A percentile compares a stretch with the other conserved stretches of the same genome.
phyloP scores from a whole-genome alignment of 1,140 invertebrate species.

The Vanessa atalanta region DNA sequence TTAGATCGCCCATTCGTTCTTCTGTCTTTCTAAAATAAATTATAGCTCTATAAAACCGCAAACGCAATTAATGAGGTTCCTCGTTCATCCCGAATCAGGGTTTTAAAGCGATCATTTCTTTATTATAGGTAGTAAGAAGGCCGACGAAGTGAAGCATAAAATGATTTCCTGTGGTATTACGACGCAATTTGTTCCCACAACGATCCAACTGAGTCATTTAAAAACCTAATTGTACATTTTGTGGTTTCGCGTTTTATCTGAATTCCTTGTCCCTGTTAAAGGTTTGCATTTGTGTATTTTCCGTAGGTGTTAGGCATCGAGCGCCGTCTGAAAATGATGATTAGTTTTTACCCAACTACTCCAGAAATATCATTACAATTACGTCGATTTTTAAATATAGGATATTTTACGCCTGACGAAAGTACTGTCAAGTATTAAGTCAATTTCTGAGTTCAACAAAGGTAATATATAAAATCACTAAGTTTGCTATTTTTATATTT shows the following conservation, averaged over 20 bases:
- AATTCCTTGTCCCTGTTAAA: not conserved
- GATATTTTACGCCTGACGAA: too few species aligned
- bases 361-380: too few species aligned
- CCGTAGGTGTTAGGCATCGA: too few species aligned
- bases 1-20: too few species aligned
- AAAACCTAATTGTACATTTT: conserved; percentile 54
- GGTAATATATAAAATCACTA: too few species aligned
- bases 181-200: conserved; percentile 37
- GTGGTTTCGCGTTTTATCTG: conserved; percentile 43
- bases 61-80: not conserved
- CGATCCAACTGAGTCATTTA: conserved; percentile 34
- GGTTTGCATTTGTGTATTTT: not conserved
- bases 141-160: conserved; percentile 54
- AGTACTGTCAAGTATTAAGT: too few species aligned
- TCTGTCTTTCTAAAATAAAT: too few species aligned
- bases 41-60: not conserved
- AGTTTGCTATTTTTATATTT: too few species aligned
- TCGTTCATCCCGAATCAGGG: not conserved
- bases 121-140: conserved; percentile 14
- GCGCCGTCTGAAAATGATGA: too few species aligned
- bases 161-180: conserved; percentile 56
- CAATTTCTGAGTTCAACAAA: too few species aligned
- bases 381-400: too few species aligned
- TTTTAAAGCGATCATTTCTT: conserved; percentile 4
- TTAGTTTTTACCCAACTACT: too few species aligned